A percentile compares a stretch with the other conserved stretches of the same genome.
phyloP scores from a whole-genome alignment of 1,140 invertebrate species.

The Phenacoccus solenopsis region DNA sequence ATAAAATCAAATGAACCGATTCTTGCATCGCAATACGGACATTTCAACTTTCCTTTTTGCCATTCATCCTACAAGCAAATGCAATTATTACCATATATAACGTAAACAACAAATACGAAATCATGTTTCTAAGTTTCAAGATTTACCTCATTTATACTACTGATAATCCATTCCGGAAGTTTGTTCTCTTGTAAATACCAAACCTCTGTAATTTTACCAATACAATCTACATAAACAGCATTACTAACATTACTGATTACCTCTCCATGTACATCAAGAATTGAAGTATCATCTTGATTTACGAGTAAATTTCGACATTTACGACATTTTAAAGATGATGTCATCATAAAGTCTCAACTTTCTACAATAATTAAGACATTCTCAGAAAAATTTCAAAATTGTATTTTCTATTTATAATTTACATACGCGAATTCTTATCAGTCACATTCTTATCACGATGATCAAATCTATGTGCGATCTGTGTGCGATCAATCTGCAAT shows the following conservation, averaged over 20 bases:
- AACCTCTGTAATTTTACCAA: conserved; percentile 22
- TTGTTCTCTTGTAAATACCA: conserved; percentile 24
- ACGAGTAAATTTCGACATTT: not conserved
- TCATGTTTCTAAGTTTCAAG: not conserved
- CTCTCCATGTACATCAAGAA: not conserved
- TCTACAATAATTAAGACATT: not conserved
- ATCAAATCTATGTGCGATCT: too few relatives aligned
- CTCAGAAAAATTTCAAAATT: too few relatives aligned
- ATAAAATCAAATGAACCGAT: conserved; percentile 50
- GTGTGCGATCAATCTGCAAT: too few relatives aligned
- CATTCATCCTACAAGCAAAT: conserved; percentile 35
- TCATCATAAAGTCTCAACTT: not conserved
- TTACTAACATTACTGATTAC: not conserved
- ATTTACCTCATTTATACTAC: conserved; percentile 24
- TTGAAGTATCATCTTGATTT: not conserved
- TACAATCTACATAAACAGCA: conserved; percentile 9
- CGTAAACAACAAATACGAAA: not conserved
- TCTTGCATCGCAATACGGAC: conserved; percentile 41
- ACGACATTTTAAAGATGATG: not conserved
- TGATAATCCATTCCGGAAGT: conserved; percentile 25
- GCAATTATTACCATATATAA: not conserved
- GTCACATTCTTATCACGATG: too few relatives aligned
- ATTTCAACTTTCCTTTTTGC: conserved; percentile 48
- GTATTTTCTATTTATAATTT: too few relatives aligned
- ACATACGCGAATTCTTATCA: too few relatives aligned